A percentile compares a stretch with the other conserved stretches of the same genome.
phyloP scores from a whole-genome alignment of 1,140 invertebrate species.

The Triops longicaudatus region DNA sequence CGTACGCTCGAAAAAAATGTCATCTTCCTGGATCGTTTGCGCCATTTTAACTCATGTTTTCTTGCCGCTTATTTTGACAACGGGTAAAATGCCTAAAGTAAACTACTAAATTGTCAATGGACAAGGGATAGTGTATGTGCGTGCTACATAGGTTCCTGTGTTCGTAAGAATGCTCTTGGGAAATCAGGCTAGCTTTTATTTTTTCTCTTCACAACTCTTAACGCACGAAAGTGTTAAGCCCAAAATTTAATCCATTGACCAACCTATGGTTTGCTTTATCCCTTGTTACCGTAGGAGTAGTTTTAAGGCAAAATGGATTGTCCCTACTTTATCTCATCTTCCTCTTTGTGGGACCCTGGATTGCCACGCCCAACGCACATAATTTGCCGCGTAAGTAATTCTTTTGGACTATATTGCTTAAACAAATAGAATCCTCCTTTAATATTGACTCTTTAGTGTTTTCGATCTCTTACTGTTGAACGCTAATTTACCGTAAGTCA shows the following conservation, averaged over 20 bases:
- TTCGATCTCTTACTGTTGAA: too few species aligned
- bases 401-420: background rate
- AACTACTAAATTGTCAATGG: background rate
- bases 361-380: conserved; percentile 10
- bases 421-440: too few species aligned
- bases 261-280: background rate
- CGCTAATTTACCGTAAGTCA: too few species aligned
- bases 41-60: background rate
- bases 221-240: background rate
- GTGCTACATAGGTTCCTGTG: background rate
- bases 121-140: background rate
- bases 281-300: background rate
- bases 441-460: too few species aligned
- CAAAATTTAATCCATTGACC: background rate
- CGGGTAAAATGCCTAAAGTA: background rate
- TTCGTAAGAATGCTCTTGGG: background rate
- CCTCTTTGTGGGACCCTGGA: background rate
- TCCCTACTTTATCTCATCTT: conserved; percentile 1
- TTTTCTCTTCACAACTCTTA: background rate
- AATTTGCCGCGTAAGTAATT: conserved; percentile 2
- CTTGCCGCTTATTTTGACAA: background rate
- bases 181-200: background rate
- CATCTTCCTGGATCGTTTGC: background rate
- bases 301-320: conserved; percentile 12
- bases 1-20: background rate